A percentile compares a stretch with the other conserved stretches of the same genome.
phyloP scores from a whole-genome alignment of 2,888 invertebrate species.

The Smittia aterrima region DNA sequence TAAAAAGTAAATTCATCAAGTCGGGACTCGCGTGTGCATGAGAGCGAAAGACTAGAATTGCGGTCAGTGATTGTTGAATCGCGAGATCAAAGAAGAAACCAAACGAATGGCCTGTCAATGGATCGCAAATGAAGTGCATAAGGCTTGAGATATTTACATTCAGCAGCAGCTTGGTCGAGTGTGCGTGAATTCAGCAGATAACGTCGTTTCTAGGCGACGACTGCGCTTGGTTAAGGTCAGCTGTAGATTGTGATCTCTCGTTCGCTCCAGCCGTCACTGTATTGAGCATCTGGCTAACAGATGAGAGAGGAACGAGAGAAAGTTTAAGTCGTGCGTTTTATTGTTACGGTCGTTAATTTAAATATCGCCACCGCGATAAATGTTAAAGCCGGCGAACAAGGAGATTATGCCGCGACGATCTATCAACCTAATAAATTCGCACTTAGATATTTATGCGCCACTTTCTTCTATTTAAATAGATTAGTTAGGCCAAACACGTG shows the following conservation, averaged over 20 bases:
- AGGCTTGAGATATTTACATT: not conserved
- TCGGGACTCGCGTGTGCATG: not conserved
- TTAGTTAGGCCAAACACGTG: too few relatives aligned
- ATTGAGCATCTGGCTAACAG: not conserved
- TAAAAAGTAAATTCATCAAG: conserved; percentile 20
- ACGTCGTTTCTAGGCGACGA: not conserved
- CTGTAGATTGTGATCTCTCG: not conserved
- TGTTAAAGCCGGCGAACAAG: not conserved
- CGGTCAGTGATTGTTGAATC: conserved; percentile 29
- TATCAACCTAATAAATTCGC: not conserved
- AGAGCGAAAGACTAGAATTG: conserved; percentile 27
- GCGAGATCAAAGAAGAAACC: conserved; percentile 9
- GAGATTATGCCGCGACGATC: conserved; percentile 5
- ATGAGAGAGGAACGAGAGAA: conserved; percentile 21
- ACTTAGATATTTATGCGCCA: not conserved
- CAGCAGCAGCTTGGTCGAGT: not conserved
- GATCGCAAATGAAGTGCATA: not conserved
- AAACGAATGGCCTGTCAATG: conserved; percentile 6
- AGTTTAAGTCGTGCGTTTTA: conserved; percentile 23
- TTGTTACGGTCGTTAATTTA: conserved; percentile 7
- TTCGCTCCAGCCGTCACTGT: not conserved
- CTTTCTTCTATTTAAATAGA: not conserved
- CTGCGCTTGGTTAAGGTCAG: not conserved
- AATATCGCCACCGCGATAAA: conserved; percentile 16
- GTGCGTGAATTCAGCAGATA: not conserved